These are phyloP conservation scores for Drosophila tristis DNA, from an alignment of 1,140 invertebrate species.

Conservation along the genomic window DNA sequence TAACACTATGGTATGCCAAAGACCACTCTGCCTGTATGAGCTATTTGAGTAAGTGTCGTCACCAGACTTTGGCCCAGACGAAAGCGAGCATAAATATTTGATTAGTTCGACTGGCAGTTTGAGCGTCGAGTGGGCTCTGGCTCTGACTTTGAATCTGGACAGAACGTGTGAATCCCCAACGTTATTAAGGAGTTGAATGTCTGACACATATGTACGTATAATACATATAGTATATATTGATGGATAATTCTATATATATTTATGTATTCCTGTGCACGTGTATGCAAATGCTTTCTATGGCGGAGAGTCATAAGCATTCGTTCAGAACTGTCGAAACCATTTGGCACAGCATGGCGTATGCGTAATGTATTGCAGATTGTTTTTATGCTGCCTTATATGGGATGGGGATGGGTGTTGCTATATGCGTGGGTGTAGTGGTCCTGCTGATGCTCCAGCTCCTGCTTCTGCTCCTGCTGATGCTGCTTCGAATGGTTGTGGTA, in stretches of 20 bases:
- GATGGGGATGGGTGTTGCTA: neutral
- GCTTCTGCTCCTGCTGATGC: neutral
- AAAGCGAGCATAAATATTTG: conserved; percentile 54
- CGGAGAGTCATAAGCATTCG: conserved; percentile 22
- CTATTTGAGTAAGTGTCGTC: conserved; percentile 29
- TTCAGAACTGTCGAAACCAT: conserved; percentile 61
- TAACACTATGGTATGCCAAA: conserved; percentile 1
- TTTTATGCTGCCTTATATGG: conserved; percentile 43
- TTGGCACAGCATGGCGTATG: conserved; percentile 69
- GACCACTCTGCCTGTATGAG: conserved; percentile 10
- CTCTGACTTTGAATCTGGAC: neutral
- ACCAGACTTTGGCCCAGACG: conserved; percentile 65
- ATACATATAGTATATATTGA: conserved; percentile 12
- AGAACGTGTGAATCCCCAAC: conserved; percentile 26
- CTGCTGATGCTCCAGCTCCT: too few relatives aligned
- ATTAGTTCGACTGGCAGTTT: conserved; percentile 38
- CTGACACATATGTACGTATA: neutral
- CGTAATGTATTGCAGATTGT: conserved; percentile 71
- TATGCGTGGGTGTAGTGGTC: conserved; percentile 10
- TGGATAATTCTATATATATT: conserved; percentile 12
- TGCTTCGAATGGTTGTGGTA: conserved; percentile 25
- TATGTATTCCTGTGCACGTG: conserved; percentile 41
- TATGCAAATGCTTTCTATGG: conserved; percentile 43
- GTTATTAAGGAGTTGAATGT: conserved; percentile 7
- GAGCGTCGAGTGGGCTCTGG: conserved; percentile 15